Percentiles rank a stretch among this genome's conserved stretches.
phyloP scores from a whole-genome alignment of 2,888 invertebrate genomes.

The Heliothis peltigera region DNA sequence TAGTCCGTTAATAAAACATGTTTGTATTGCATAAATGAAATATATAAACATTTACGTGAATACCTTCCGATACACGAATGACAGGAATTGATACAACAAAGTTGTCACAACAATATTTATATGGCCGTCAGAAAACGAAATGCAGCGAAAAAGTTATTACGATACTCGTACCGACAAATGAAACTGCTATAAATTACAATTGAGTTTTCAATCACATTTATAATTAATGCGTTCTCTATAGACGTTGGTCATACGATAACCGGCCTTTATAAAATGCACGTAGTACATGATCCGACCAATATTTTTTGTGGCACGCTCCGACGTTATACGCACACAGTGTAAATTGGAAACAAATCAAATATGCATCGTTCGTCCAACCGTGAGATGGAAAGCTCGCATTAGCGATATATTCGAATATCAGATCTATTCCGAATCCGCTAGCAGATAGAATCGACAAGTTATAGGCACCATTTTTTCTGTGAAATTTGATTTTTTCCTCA shows the following conservation, averaged over 20 bases:
- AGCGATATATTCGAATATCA: constrained; percentile 77
- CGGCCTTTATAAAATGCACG: constrained; percentile 55
- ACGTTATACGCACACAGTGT: constrained; percentile 73
- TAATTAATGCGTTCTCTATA: constrained; percentile 57
- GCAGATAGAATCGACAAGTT: constrained; percentile 73
- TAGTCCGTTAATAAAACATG: constrained; percentile 44
- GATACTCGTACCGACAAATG: constrained; percentile 37
- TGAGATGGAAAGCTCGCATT: constrained; percentile 86
- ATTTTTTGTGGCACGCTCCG: constrained; percentile 76
- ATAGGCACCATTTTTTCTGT: constrained; percentile 68
- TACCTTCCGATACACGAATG: constrained; percentile 32
- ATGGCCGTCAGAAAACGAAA: constrained; percentile 38
- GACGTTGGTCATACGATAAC: constrained; percentile 41
- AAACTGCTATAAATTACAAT: constrained; percentile 50
- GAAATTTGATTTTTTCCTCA: constrained; percentile 66
- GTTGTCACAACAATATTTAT: constrained; percentile 35
- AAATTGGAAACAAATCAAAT: constrained; percentile 88
- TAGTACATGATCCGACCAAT: constrained; percentile 68
- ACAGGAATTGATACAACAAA: constrained; percentile 47
- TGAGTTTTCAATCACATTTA: constrained; percentile 61
- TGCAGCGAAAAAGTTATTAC: constrained; percentile 32
- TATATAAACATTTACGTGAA: constrained; percentile 14
- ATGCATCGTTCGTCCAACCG: constrained; percentile 85
- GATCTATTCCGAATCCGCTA: constrained; percentile 72
- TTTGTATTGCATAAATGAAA: constrained; percentile 31